Percentiles rank a stretch among this genome's conserved stretches.
phyloP scores from a whole-genome alignment of 2,888 invertebrate genomes.

The Heliconius aoede region DNA sequence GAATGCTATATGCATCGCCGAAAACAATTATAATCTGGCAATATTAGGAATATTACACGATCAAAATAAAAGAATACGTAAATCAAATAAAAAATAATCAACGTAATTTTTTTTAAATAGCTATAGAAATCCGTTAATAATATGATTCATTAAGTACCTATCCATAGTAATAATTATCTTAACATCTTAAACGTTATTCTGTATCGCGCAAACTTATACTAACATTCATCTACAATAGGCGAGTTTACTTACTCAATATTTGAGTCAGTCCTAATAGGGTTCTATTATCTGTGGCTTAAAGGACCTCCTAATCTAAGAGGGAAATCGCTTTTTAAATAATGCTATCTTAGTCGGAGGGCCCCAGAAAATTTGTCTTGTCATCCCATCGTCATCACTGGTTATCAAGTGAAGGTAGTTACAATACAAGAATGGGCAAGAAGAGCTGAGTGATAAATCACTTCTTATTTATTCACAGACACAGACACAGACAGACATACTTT shows the following conservation, averaged over 20 bases:
- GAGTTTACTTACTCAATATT: background rate
- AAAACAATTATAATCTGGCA: background rate
- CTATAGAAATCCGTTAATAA: background rate
- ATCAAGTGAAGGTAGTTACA: no score
- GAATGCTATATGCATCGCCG: background rate
- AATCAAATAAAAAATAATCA: no score
- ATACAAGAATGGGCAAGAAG: no score
- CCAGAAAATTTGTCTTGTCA: background rate
- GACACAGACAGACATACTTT: no score
- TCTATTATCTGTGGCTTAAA: background rate
- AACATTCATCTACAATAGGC: conserved; percentile 10
- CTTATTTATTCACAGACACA: no score
- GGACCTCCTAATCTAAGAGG: background rate
- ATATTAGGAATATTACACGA: conserved; percentile 3
- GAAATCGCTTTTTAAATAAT: background rate
- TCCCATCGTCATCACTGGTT: no score
- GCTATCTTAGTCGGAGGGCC: background rate
- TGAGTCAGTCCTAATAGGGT: background rate
- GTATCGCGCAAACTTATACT: background rate
- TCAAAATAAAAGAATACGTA: background rate
- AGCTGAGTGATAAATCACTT: no score
- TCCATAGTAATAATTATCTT: background rate
- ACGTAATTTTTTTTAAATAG: no score
- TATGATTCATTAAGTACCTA: background rate
- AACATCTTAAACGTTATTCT: background rate